Evolutionary conservation across 2,113 vertebrate species (phyloP).

Genomic region (Gobio gobio): DNA sequence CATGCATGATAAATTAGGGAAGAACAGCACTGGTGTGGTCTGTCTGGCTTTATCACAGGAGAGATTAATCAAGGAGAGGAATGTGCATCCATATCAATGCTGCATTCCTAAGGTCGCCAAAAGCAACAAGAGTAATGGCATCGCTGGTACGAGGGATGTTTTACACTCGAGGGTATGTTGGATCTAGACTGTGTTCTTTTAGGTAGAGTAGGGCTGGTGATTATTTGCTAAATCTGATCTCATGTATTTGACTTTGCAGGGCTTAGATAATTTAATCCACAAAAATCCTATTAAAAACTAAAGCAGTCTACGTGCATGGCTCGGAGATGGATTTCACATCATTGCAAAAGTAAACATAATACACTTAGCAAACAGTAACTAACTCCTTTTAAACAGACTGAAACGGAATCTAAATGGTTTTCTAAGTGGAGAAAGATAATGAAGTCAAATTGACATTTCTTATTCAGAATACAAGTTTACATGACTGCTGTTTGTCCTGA

Average conservation of each 20-base stretch:
- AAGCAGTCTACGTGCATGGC: conserved; percentile 23
- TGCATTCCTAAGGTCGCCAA: conserved; percentile 41
- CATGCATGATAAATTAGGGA: conserved; percentile 9
- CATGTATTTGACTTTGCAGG: conserved; percentile 35
- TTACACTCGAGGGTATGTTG: not conserved
- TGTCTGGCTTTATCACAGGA: conserved; percentile 19
- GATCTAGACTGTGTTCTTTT: conserved; percentile 21
- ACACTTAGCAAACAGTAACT: not conserved
- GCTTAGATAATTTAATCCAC: conserved; percentile 30
- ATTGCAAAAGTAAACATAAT: not conserved
- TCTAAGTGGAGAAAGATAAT: not conserved
- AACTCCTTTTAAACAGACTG: not conserved
- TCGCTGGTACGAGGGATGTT: conserved; percentile 8
- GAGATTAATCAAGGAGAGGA: conserved; percentile 43
- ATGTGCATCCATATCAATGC: conserved; percentile 33
- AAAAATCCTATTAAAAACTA: conserved; percentile 42
- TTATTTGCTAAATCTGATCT: conserved; percentile 34
- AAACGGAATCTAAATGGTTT: not conserved
- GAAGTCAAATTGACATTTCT: not conserved
- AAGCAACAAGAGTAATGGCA: conserved; percentile 32
- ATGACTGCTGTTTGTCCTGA: not conserved
- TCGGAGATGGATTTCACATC: conserved; percentile 15
- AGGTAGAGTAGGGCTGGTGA: not conserved
- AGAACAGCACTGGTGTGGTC: conserved; percentile 3
- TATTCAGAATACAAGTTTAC: not conserved